A percentile compares a stretch with the other conserved stretches of the same genome.
phyloP scores from a whole-genome alignment of 2,797 vertebrate species.

The Pterois miles region DNA sequence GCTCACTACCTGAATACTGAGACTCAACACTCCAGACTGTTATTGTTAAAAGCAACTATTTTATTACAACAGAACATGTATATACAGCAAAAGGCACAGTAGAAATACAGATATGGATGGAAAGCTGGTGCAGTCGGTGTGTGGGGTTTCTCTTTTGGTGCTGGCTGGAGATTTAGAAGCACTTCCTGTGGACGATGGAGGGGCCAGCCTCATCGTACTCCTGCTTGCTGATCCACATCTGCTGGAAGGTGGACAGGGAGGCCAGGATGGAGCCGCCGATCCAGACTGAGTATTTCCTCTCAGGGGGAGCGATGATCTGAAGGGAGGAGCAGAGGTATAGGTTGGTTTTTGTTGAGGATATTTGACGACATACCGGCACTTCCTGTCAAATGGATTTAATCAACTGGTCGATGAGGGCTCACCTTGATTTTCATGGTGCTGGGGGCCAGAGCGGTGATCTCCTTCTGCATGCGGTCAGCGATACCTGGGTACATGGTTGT shows the following conservation, averaged over 20 bases:
- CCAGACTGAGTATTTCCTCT: conserved; percentile 99
- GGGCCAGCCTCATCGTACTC: conserved; percentile 98
- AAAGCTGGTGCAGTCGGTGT: conserved; percentile 68
- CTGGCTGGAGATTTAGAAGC: conserved; percentile 89
- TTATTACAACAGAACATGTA: conserved; percentile 86
- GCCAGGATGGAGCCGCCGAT: conserved; percentile 99
- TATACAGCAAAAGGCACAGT: conserved; percentile 84
- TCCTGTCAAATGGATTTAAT: background rate
- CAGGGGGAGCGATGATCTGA: conserved; percentile 97
- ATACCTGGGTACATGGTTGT: conserved; percentile 99
- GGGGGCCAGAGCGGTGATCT: conserved; percentile 97
- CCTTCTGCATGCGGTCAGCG: conserved; percentile 99
- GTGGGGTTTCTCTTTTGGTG: conserved; percentile 32
- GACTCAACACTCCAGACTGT: conserved; percentile 19
- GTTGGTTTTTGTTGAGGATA: background rate
- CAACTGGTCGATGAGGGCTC: background rate
- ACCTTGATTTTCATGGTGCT: conserved; percentile 99
- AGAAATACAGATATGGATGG: conserved; percentile 74
- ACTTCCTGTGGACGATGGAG: conserved; percentile 98
- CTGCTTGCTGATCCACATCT: conserved; percentile 99
- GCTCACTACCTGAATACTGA: background rate
- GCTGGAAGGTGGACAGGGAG: conserved; percentile 99
- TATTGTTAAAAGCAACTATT: conserved; percentile 79
- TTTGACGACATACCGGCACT: background rate
- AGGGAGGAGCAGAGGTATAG: background rate